Conservation (phyloP, 2,113 vertebrate genomes). For the Hystrix brachyura region DNA sequence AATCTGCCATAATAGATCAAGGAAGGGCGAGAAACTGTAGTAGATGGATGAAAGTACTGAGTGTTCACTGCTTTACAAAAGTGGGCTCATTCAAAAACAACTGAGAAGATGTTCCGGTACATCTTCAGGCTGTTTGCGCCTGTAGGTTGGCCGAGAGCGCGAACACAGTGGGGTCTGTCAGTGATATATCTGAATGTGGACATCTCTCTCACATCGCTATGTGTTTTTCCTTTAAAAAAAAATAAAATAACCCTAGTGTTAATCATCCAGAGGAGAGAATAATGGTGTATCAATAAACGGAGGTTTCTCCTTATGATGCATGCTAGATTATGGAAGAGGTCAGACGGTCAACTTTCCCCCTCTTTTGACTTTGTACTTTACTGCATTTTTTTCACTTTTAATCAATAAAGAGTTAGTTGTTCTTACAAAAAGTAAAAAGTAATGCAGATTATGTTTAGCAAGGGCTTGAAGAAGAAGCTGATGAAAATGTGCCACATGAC, state of each 20-base stretch:
- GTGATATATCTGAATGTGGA: not conserved
- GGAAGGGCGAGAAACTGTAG: not conserved
- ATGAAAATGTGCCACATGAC: not conserved
- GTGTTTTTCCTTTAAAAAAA: not conserved
- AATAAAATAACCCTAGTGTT: not conserved
- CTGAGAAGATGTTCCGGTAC: not conserved
- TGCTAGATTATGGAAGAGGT: conserved; percentile 90
- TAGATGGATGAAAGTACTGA: not conserved
- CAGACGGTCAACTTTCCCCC: conserved; percentile 89
- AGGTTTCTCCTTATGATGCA: conserved; percentile 84
- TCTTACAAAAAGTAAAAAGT: conserved; percentile 64
- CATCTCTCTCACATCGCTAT: not conserved
- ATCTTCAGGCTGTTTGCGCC: not conserved
- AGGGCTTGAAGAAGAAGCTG: not conserved
- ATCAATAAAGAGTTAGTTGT: conserved; percentile 96
- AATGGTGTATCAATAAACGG: conserved; percentile 85
- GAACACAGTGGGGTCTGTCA: not conserved
- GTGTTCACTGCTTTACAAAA: not conserved
- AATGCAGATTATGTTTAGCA: not conserved
- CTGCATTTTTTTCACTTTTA: conserved; percentile 96
- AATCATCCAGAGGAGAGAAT: conserved; percentile 81
- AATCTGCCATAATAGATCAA: not conserved
- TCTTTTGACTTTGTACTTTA: conserved; percentile 93
- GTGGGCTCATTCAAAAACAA: not conserved
- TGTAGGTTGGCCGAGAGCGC: not conserved